phyloP scores from a whole-genome alignment of 2,113 vertebrate genomes.

The Myrmecophaga tridactyla region DNA sequence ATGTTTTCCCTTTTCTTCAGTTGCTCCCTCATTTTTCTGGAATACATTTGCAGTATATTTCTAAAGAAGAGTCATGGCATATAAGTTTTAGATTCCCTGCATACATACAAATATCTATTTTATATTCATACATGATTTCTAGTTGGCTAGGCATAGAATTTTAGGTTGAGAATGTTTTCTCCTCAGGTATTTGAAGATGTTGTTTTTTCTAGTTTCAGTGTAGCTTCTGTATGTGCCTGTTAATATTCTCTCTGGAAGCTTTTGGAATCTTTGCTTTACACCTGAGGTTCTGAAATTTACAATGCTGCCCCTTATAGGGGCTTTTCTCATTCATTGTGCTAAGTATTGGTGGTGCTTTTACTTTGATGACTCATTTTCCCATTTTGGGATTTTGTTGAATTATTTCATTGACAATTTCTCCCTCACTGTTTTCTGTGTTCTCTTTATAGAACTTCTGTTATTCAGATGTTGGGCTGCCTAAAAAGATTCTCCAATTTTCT shows the following conservation, averaged over 20 bases:
- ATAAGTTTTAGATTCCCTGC: background rate
- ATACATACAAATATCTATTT: background rate
- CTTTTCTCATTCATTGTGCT: background rate
- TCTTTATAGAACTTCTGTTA: background rate
- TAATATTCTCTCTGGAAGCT: background rate
- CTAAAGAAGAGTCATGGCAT: background rate
- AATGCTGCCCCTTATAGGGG: background rate
- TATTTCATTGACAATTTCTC: background rate
- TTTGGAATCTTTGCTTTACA: background rate
- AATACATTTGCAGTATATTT: background rate
- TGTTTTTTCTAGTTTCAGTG: background rate
- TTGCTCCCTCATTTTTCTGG: background rate
- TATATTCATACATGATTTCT: background rate
- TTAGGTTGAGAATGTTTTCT: background rate
- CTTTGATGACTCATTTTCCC: background rate
- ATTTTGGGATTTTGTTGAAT: background rate
- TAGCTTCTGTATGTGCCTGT: background rate
- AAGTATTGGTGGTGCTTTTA: background rate
- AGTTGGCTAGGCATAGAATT: background rate
- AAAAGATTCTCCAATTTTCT: background rate
- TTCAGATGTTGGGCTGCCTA: background rate
- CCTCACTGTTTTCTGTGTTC: background rate
- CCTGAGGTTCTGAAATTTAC: background rate
- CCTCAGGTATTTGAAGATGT: background rate
- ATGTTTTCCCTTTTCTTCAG: background rate